Conservation (phyloP, 2,888 invertebrate genomes). For the Drosophila tripunctata region DNA sequence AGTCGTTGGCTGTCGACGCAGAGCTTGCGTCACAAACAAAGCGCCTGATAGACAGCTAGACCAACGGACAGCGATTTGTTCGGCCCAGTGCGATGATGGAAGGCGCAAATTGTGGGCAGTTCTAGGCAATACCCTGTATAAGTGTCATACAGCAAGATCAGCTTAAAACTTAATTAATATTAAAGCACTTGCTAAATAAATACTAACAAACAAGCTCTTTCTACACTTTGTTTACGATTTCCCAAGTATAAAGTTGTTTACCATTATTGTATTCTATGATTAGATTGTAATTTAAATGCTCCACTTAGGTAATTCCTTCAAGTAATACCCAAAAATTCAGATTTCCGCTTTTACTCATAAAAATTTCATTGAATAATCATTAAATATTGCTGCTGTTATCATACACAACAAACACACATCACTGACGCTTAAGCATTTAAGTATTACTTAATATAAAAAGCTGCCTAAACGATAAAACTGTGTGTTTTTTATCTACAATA, state of each 20-base stretch:
- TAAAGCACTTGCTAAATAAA: background rate
- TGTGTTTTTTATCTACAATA: background rate
- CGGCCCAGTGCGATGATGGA: conserved; percentile 25
- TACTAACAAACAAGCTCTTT: background rate
- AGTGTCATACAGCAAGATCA: background rate
- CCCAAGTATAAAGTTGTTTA: too few species aligned
- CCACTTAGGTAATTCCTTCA: background rate
- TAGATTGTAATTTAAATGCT: too few species aligned
- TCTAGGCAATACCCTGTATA: conserved; percentile 7
- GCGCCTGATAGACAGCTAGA: conserved; percentile 24
- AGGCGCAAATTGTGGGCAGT: background rate
- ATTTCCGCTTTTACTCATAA: background rate
- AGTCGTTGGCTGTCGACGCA: conserved; percentile 50
- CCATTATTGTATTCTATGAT: too few species aligned
- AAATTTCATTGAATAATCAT: background rate
- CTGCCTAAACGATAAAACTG: background rate
- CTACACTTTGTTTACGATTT: background rate
- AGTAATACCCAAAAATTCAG: background rate
- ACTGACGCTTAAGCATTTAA: background rate
- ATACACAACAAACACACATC: background rate
- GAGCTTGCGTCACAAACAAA: conserved; percentile 60
- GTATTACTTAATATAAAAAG: background rate
- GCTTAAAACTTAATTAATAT: background rate
- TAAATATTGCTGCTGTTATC: background rate
- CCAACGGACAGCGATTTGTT: conserved; percentile 12